Evolutionary conservation across 1,140 invertebrate species (phyloP), one percentile per base, ranked within the genome.

Genomic region (Drosophila bifasciata): DNA sequence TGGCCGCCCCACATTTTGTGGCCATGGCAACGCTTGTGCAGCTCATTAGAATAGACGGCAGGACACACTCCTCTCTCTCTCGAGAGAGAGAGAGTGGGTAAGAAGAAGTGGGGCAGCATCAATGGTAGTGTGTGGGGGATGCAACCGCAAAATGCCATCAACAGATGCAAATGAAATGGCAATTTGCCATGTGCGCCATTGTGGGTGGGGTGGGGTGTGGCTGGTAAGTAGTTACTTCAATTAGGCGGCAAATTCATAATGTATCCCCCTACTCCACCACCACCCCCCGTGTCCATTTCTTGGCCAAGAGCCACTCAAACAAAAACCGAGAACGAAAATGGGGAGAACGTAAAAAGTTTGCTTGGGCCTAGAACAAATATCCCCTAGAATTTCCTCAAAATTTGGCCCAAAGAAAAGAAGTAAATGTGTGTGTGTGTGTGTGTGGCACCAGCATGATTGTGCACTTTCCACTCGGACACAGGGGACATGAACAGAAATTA

Each of bases 111-210:
- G n/a, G n/a, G n/a, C n/a, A n/a, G n/a, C n/a, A n/a, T n/a, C n/a
- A n/a, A n/a, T n/a, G n/a, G n/a, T n/a, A n/a, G n/a, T n/a, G n/a
- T n/a, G n/a, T n/a, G n/a, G n/a, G n/a, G 32, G 48, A 32, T 66
- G 60, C 60, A 66, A 53, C 60, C 70, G 41, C 72, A 75, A 58
- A 58, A 66, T 49, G 43, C 59, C 71, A 73, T 58, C 50, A 74
- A 45, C 71, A 57, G 46, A 62, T 72, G 71, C 59, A 73, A 74
- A 74, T 74, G 51, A 73, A 74, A 74, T 74, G 59, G 40, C 59
- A 69, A 76, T 72, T 73, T 73, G 55, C 52, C 58, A 23, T 17
- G 32, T 64, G 40, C 25, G 16, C 13, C 57, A 63, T 11, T 15
- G 13, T 16, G 23, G 3, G 19, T 9, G 15, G 5, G 23, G 16